These are phyloP conservation scores for Hecatera dysodea DNA, from an alignment of 2,888 invertebrate genomes.

Conservation along the genomic window DNA sequence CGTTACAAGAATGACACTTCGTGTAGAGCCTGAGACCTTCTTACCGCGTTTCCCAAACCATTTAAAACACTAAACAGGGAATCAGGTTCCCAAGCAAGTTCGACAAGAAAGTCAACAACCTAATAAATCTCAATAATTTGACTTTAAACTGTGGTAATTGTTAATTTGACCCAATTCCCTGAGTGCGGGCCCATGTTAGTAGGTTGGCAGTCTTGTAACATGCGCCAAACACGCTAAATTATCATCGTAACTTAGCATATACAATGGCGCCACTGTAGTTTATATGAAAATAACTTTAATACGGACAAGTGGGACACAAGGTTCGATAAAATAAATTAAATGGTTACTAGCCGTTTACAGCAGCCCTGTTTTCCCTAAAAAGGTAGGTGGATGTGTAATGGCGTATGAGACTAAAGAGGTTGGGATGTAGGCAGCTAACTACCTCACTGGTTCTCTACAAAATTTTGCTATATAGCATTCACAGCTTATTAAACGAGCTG, in stretches of 20 bases:
- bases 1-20: background rate
- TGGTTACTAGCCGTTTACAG: constrained; percentile 11
- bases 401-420: constrained; percentile 22
- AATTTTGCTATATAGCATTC: background rate
- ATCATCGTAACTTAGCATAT: constrained; percentile 39
- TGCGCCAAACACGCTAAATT: constrained; percentile 51
- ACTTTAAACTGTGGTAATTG: constrained; percentile 46
- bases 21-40: background rate
- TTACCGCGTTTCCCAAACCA: background rate
- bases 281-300: constrained; percentile 40
- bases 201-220: constrained; percentile 35
- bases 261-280: constrained; percentile 46
- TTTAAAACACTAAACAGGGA: background rate
- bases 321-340: constrained; percentile 28
- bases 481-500: background rate
- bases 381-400: constrained; percentile 32
- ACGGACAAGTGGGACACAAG: constrained; percentile 29
- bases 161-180: constrained; percentile 37
- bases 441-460: background rate
- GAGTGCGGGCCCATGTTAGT: constrained; percentile 38
- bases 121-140: constrained; percentile 53
- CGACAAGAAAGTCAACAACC: constrained; percentile 21
- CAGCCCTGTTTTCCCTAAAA: constrained; percentile 21
- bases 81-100: background rate
- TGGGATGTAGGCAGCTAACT: constrained; percentile 27